These are phyloP conservation scores for Notothenia rossii DNA, from an alignment of 2,113 vertebrate species.

Conservation along the genomic window DNA sequence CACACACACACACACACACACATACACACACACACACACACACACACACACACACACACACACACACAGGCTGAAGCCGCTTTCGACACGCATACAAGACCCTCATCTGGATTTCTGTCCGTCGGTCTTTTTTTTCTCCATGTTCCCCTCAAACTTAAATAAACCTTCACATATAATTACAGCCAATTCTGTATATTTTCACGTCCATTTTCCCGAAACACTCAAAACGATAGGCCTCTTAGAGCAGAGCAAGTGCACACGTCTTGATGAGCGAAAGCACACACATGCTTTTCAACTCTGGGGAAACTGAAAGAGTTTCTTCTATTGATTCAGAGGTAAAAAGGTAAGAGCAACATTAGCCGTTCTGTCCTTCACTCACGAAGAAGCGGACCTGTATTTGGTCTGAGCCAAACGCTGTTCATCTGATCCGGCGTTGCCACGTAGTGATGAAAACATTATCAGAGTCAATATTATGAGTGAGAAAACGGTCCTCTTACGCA, in stretches of 20 bases:
- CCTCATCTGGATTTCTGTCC: constrained; percentile 74
- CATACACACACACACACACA: constrained; percentile 49
- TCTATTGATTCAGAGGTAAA: constrained; percentile 79
- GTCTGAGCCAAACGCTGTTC: constrained; percentile 59
- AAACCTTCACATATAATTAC: constrained; percentile 85
- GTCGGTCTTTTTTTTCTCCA: constrained; percentile 65
- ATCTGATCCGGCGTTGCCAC: constrained; percentile 61
- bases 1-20: constrained; percentile 65
- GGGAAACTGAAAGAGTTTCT: constrained; percentile 69
- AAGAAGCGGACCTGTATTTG: constrained; percentile 57
- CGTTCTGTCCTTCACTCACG: constrained; percentile 58
- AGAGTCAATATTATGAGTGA: constrained; percentile 81
- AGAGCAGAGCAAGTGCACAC: constrained; percentile 60
- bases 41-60: constrained; percentile 51
- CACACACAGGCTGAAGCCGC: constrained; percentile 42
- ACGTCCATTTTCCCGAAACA: constrained; percentile 78
- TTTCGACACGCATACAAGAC: constrained; percentile 43
- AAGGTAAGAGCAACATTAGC: constrained; percentile 75
- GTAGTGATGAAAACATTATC: constrained; percentile 79
- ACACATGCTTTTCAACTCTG: constrained; percentile 47
- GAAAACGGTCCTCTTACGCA: constrained; percentile 71
- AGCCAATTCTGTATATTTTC: constrained; percentile 85
- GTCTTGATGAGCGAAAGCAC: constrained; percentile 61
- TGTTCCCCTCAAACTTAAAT: constrained; percentile 83
- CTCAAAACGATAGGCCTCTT: constrained; percentile 69